phyloP scores from a whole-genome alignment of 2,888 invertebrate species.

The Loripinus fragilis region DNA sequence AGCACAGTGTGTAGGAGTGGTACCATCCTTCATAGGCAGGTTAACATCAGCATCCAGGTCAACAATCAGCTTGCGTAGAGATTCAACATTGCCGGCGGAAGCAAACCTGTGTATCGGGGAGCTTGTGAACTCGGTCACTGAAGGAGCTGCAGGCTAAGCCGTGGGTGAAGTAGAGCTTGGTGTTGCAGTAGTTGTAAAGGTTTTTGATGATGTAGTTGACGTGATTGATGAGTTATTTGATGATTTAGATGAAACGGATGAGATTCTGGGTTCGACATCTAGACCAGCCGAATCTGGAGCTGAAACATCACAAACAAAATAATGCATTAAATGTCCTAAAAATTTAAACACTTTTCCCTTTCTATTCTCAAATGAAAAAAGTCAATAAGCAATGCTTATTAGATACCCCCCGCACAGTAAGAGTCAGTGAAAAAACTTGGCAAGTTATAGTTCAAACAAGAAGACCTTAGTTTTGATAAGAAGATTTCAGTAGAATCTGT shows the following conservation, averaged over 20 bases:
- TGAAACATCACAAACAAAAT: slow-evolving; percentile 25
- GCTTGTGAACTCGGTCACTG: slow-evolving; percentile 37
- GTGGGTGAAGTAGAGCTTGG: neutral
- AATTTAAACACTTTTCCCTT: too few species aligned
- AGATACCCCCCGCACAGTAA: too few species aligned
- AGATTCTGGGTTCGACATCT: slow-evolving; percentile 14
- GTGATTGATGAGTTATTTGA: slow-evolving; percentile 32
- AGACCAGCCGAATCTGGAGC: slow-evolving; percentile 49
- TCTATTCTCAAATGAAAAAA: too few species aligned
- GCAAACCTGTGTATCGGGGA: slow-evolving; percentile 75
- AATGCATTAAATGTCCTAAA: too few species aligned
- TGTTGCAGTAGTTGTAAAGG: slow-evolving; percentile 16
- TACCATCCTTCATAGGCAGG: slow-evolving; percentile 74
- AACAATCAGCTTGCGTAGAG: slow-evolving; percentile 66
- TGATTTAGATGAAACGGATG: slow-evolving; percentile 35
- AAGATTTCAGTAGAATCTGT: too few species aligned
- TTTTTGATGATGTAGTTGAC: slow-evolving; percentile 25
- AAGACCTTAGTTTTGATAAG: too few species aligned
- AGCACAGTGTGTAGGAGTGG: slow-evolving; percentile 76
- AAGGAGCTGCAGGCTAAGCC: neutral
- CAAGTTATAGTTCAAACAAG: too few species aligned
- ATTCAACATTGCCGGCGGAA: slow-evolving; percentile 68
- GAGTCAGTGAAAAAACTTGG: too few species aligned
- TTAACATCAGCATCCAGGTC: slow-evolving; percentile 75
- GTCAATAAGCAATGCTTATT: too few species aligned